phyloP scores from a whole-genome alignment of 2,888 invertebrate genomes.

The Patella depressa region DNA sequence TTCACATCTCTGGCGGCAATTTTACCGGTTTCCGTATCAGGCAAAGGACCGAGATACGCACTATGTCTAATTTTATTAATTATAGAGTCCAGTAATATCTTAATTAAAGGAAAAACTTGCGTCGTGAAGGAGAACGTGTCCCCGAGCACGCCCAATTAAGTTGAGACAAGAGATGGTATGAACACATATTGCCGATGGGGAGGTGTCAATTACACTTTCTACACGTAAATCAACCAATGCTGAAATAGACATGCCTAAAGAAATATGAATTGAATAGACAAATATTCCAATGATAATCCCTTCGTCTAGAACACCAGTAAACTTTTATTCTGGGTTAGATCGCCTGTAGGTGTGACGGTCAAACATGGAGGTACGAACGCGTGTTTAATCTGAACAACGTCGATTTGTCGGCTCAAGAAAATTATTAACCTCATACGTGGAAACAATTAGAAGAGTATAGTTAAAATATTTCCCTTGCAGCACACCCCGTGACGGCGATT shows the following conservation, averaged over 20 bases:
- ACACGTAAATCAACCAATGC: conserved; percentile 8
- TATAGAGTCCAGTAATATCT: conserved; percentile 28
- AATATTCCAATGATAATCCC: conserved; percentile 6
- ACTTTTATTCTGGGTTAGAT: not conserved
- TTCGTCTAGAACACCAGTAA: conserved; percentile 3
- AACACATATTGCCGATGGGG: conserved; percentile 21
- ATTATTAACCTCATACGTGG: no score
- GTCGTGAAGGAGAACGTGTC: conserved; percentile 22
- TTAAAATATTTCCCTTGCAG: no score
- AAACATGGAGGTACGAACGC: conserved; percentile 2
- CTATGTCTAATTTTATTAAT: conserved; percentile 26
- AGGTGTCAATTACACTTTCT: conserved; percentile 25
- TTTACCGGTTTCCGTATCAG: conserved; percentile 2
- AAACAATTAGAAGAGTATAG: no score
- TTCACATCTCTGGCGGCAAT: not conserved
- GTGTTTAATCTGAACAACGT: not conserved
- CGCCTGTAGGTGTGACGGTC: not conserved
- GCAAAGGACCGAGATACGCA: conserved; percentile 16
- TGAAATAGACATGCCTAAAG: conserved; percentile 7
- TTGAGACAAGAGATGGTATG: conserved; percentile 20
- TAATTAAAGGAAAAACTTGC: conserved; percentile 30
- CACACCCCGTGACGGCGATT: no score
- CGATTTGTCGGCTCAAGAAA: no score
- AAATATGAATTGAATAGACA: conserved; percentile 5
- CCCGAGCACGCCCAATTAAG: conserved; percentile 26